phyloP scores from a whole-genome alignment of 1,140 invertebrate species.

The Streblospio benedicti region DNA sequence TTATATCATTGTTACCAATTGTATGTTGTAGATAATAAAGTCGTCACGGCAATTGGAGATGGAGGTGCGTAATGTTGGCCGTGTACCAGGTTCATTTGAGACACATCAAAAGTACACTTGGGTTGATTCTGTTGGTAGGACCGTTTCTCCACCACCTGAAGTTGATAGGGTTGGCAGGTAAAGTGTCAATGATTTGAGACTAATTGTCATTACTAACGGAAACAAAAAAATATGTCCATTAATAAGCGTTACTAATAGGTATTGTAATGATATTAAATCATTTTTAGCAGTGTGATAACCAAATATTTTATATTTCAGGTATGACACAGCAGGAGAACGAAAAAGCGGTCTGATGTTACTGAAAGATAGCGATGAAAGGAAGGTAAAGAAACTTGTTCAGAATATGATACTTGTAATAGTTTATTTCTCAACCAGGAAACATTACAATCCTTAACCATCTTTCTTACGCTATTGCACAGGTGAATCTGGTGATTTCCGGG shows the following conservation, averaged over 20 bases:
- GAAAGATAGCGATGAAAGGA: conserved; percentile 34
- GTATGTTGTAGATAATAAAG: conserved; percentile 75
- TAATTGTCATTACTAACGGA: not conserved
- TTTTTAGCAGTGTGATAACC: too few relatives aligned
- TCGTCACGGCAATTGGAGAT: conserved; percentile 75
- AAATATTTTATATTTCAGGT: too few relatives aligned
- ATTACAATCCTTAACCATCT: too few relatives aligned
- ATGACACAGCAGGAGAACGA: conserved; percentile 6
- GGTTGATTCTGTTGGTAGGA: conserved; percentile 79
- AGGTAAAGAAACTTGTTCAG: conserved; percentile 25
- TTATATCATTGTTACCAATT: too few relatives aligned
- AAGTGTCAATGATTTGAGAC: not conserved
- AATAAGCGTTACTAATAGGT: not conserved
- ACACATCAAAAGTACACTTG: conserved; percentile 77
- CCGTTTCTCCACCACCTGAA: conserved; percentile 71
- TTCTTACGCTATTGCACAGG: conserved; percentile 27
- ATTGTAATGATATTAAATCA: not conserved
- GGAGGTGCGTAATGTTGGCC: conserved; percentile 78
- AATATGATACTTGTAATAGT: too few relatives aligned
- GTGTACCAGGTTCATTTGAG: conserved; percentile 53
- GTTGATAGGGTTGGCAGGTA: conserved; percentile 33
- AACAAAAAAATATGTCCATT: not conserved
- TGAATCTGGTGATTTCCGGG: conserved; percentile 62
- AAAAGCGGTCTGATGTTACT: conserved; percentile 33
- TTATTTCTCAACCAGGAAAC: too few relatives aligned